phyloP scores from a whole-genome alignment of 92 coral and sea anemone genomes.

The Siderastrea siderea region DNA sequence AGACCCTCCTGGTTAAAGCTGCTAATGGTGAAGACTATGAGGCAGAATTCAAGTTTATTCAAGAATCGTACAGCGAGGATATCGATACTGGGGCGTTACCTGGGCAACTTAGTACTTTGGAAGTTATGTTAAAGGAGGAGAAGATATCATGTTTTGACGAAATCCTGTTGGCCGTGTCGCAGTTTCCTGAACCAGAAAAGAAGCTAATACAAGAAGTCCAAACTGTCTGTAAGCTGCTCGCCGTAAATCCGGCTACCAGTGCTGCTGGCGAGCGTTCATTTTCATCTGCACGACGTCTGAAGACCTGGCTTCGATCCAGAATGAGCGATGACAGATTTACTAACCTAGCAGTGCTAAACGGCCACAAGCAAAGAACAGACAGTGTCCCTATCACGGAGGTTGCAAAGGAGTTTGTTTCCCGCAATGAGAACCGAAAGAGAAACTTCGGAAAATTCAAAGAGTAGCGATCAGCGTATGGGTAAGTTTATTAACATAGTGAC shows the following conservation, averaged over 20 bases:
- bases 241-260: slow-evolving; percentile 61
- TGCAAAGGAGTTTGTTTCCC: background rate
- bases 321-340: slow-evolving; percentile 58
- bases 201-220: slow-evolving; percentile 45
- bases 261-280: slow-evolving; percentile 57
- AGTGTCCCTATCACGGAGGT: background rate
- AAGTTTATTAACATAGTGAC: no score
- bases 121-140: no score
- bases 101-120: slow-evolving; percentile 13
- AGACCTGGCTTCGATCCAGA: slow-evolving; percentile 60
- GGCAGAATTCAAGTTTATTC: slow-evolving; percentile 57
- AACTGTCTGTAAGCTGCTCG: slow-evolving; percentile 53
- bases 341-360: slow-evolving; percentile 57
- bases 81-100: slow-evolving; percentile 33
- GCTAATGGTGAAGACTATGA: slow-evolving; percentile 57
- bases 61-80: slow-evolving; percentile 67
- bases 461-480: no score
- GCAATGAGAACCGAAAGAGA: slow-evolving; percentile 10
- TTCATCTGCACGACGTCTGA: slow-evolving; percentile 58
- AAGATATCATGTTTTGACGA: slow-evolving; percentile 62
- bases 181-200: slow-evolving; percentile 51
- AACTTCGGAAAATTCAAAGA: background rate
- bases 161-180: slow-evolving; percentile 49
- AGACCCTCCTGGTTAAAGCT: slow-evolving; percentile 63
- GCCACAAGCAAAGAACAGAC: slow-evolving; percentile 12